A percentile compares a stretch with the other conserved stretches of the same genome.
Evolutionary conservation across 2,113 vertebrate genomes (phyloP).

Genomic region (Caranx melampygus): DNA sequence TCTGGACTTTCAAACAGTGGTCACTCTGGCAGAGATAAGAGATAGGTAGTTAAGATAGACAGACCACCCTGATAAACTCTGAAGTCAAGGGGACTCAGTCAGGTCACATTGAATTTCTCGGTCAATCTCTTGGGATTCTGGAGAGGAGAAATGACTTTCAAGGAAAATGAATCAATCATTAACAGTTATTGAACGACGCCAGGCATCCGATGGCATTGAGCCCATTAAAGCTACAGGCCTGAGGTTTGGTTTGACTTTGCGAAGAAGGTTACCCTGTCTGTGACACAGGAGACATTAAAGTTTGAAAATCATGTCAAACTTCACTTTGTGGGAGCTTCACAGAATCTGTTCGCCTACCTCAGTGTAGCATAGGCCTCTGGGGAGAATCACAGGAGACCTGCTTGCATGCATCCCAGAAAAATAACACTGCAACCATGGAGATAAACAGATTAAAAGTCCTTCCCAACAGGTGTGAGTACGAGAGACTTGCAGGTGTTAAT

Average conservation of each 20-base stretch:
- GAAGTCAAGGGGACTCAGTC: constrained; percentile 5
- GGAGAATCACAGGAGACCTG: constrained; percentile 10
- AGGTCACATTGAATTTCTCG: constrained; percentile 7
- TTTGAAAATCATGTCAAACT: not conserved
- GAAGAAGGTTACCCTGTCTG: not conserved
- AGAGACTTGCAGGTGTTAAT: constrained; percentile 43
- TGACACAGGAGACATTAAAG: not conserved
- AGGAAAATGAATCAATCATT: constrained; percentile 31
- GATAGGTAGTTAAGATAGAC: constrained; percentile 15
- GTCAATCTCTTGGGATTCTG: not conserved
- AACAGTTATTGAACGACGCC: not conserved
- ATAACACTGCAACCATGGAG: constrained; percentile 39
- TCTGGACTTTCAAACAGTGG: not conserved
- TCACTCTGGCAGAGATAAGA: constrained; percentile 21
- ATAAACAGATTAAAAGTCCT: constrained; percentile 28
- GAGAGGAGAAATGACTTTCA: constrained; percentile 12
- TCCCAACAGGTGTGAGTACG: constrained; percentile 32
- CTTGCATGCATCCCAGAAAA: constrained; percentile 23
- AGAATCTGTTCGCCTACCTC: not conserved
- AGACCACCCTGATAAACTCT: constrained; percentile 14
- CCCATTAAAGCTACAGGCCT: not conserved
- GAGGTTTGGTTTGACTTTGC: constrained; percentile 15
- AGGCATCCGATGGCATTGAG: not conserved
- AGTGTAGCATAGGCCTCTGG: not conserved
- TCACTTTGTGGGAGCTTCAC: not conserved